These are phyloP conservation scores for Recurvirostra avosetta DNA, from an alignment of 2,113 vertebrate genomes.

Conservation along the genomic window DNA sequence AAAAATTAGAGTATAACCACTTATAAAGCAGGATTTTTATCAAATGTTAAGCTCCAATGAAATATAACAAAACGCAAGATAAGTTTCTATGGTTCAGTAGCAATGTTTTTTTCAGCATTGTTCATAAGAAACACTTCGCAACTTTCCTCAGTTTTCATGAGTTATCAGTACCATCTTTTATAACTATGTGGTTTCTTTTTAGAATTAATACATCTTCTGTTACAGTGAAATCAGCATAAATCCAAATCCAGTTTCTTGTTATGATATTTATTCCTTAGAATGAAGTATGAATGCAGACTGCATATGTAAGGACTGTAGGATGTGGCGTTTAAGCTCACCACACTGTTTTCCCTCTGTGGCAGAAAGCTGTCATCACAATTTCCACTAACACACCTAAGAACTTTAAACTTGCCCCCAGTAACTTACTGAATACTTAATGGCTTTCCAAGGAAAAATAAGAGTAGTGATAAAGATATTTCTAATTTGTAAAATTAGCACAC, in stretches of 20 bases:
- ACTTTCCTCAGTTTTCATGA: not conserved
- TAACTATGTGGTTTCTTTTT: not conserved
- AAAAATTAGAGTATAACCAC: not conserved
- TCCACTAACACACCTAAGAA: not conserved
- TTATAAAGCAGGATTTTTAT: not conserved
- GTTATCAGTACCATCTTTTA: not conserved
- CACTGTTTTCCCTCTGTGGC: not conserved
- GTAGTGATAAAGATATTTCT: not conserved
- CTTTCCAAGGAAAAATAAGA: not conserved
- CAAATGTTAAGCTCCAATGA: not conserved
- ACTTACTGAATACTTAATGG: not conserved
- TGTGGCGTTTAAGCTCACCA: not conserved
- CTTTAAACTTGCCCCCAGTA: not conserved
- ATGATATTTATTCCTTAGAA: not conserved
- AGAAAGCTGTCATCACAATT: not conserved
- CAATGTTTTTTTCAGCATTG: not conserved
- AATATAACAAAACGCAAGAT: not conserved
- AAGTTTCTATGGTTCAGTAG: not conserved
- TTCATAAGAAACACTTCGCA: not conserved
- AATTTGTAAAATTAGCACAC: not conserved
- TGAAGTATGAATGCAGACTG: not conserved
- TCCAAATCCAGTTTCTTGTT: not conserved
- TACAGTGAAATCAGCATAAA: not conserved
- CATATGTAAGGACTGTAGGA: accelerated
- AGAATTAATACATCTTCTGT: not conserved